Base-by-base conservation (phyloP, 2,797 vertebrate species). In the Hybognathus amarus region DNA sequence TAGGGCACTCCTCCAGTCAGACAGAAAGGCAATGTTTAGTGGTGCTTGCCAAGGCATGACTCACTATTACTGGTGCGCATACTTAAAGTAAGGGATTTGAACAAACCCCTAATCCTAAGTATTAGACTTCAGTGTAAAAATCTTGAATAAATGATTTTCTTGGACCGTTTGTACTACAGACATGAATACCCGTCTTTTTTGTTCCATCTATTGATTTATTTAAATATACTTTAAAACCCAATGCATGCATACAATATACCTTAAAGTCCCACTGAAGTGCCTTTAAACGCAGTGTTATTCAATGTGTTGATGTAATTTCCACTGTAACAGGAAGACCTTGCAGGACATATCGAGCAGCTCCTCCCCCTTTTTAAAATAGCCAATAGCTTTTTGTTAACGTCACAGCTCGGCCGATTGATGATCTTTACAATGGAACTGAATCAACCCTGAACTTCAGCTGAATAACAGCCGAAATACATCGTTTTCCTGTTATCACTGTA, bases 1-100 rank as follows among this genome's bases (percentile, higher is more conserved):
- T 81, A 63, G 56, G 69, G 27, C 79, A n/a, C 40, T 81, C 68
- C 54, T 73, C 54, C 54, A 54, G 38, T 61, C 52, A 50, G 74
- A 77, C 52, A 68, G 81, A 64, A 76, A 59, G 74, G 59, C 20
- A 1, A 30, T 83, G 11, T 76, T 83, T 68, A 42, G 45, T 33
- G 71, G 50, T 24, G 50, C 42, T 64, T 64, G 45, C 80, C 73
- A 52, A 81, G 40, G 50, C 9, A 6, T 71, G 79, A 81, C 5
- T 61, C n/a, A 20, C 8, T 69, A 7, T 38, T 68, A 24, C 38
- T 45, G 18, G 20, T 71, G 54, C 0, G 15, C 59, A 52, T 36
- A 74, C 42, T 82, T 54, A 11, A 17, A 45, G 33, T 54, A 5
- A 54, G 42, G n/a, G 30, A 22, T 82, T 38, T n/a, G 42, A 47